Base-by-base conservation (phyloP, 2,113 vertebrate genomes). In the Nycticryphes semicollaris region DNA sequence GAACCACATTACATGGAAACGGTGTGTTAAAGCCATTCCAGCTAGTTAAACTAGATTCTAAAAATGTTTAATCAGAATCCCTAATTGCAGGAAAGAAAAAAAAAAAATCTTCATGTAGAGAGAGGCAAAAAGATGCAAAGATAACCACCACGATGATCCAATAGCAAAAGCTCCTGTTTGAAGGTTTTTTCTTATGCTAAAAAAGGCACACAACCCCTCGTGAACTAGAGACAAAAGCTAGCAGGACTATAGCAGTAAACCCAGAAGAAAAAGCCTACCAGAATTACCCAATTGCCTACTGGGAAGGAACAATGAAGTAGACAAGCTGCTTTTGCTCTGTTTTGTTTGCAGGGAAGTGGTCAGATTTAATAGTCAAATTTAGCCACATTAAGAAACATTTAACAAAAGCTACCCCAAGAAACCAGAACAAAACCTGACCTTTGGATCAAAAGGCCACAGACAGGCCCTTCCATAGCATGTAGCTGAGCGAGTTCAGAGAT, bases 401-500 rank as follows among this genome's bases (percentile, higher is more conserved):
- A 98, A 98, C 96, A 98, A 98, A 97, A 97, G 97, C 96, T 97
- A 96, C 95, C 94, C 95, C 95, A 97, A 96, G 97, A 98, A 96
- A 97, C 90, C 94, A 98, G 96, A 97, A 97, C 95, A 96, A 98
- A 98, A 97, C 89, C 92, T 97, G 97, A 97, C 96, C 75, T 97
- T 97, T 91, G 79, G 97, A 97, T 98, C 98, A 98, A 97, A 96
- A 97, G 97, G 97, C 95, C 94, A 97, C 93, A 97, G 89, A 96
- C 81, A 96, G 96, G 97, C 96, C 95, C 93, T 97, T 97, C 97
- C 96, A 96, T 60, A 93, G 97, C 94, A 81, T 96, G 96, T 75
- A 98, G 98, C 93, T 95, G 93, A 98, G 97, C 94, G 97, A 98
- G 97, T 98, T 98, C 97, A 98, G 97, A 98, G 97, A 98, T 97